Base-by-base conservation (phyloP, 2,113 vertebrate genomes). In the Rhinichthys klamathensis region DNA sequence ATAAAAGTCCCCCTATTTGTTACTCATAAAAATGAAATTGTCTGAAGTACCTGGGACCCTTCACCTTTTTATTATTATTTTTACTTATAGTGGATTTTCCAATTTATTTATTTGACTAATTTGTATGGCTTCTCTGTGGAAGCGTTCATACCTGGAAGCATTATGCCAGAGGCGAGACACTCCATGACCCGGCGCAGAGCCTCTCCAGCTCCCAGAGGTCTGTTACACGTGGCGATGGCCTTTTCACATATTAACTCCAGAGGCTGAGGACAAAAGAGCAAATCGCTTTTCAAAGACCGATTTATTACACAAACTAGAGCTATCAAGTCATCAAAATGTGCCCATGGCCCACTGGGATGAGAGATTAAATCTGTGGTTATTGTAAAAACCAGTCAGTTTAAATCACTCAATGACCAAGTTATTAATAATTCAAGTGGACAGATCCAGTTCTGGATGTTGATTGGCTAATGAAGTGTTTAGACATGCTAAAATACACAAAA, bases 191-290 rank as follows among this genome's bases (percentile, higher is more conserved):
- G 95, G 83, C 98, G 96, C 91, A 99, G 93, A 2, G 98, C 98
- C 93, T 99, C 98, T 90, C 98, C 98, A 38, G 98, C 98, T 4
- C 98, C 97, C 89, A 99, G 90, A 65, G 98, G 98, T 94, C 98
- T 96, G 95, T 98, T 99, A 95, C 98, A 99, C 90, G 98, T 99
- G 91, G 98, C 98, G 88, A 99, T 98, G 90, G 98, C 97, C 95
- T 99, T 99, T 95, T 99, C 98, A 93, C 98, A 99, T 93, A 99
- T 96, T 83, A 99, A 97, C 94, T 99, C 98, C 92, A 99, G 94
- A 72, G 98, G 98, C 98, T 99, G 80, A 30, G 25, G n/a, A 65
- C 54, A 65, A 41, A n/a, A 83, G 70, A 73, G 61, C 32, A 61
- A 25, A 38, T n/a, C 23, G n/a, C 16, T 35, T 56, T 32, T 79